A percentile compares a stretch with the other conserved stretches of the same genome.
phyloP scores from a whole-genome alignment of 2,797 vertebrate species.

The Emydoidea blandingii region DNA sequence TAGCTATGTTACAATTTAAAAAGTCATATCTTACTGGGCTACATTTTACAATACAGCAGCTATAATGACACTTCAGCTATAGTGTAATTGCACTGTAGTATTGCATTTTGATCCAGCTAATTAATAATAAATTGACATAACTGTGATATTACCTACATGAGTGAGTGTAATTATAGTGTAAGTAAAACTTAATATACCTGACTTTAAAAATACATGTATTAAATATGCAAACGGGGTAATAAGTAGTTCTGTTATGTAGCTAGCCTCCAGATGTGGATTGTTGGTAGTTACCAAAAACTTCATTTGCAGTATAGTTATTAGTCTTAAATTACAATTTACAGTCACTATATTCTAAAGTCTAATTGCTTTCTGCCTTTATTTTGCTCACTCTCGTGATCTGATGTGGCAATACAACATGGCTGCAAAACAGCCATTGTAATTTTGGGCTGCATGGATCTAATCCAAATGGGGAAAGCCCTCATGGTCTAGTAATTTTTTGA shows the following conservation, averaged over 20 bases:
- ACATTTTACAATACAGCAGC: not conserved
- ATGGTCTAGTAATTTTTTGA: no score
- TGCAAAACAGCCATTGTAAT: not conserved
- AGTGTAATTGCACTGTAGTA: not conserved
- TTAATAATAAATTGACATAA: conserved; percentile 28
- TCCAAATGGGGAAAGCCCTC: no score
- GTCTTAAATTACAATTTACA: not conserved
- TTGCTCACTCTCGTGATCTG: not conserved
- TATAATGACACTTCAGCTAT: not conserved
- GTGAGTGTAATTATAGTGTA: not conserved
- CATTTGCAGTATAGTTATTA: not conserved
- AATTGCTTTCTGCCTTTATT: not conserved
- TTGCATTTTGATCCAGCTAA: not conserved
- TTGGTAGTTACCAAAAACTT: not conserved
- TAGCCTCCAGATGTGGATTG: not conserved
- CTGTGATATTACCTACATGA: conserved; percentile 1
- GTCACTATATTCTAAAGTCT: not conserved
- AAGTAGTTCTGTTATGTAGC: not conserved
- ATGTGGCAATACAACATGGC: not conserved
- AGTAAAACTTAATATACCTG: not conserved
- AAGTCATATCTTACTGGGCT: not conserved
- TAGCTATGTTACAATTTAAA: not conserved
- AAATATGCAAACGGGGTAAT: not conserved
- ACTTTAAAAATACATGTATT: conserved; percentile 9
- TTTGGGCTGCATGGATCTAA: not conserved